Evolutionary conservation across 2,797 vertebrate species (phyloP), one percentile per base, ranked within the genome.

Genomic region (Sebastes iracundus): DNA sequence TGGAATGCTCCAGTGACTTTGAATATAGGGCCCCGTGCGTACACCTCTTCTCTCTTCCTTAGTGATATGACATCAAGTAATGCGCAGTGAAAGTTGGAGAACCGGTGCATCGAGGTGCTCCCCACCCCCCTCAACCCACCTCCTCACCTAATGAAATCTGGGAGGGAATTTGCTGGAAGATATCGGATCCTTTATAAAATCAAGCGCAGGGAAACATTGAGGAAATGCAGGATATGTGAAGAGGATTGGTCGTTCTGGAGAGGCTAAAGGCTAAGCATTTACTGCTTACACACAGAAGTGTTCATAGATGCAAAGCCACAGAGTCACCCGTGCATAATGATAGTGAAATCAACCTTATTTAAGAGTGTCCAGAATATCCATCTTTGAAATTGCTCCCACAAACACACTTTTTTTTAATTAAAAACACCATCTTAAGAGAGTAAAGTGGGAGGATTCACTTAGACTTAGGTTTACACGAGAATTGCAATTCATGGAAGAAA

Each of bases 1-100:
- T 92, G 89, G 83, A 92, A 94, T 92, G 92, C 91, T 93, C 84
- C 88, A 92, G 92, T 93, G 91, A 90, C 94, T 94, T 90, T 94
- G 90, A 93, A 94, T 94, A 92, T 87, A 88, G 82, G 88, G 84
- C 83, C 83, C 90, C 55, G 38, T 70, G 85, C 55, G 58, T 82
- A 88, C 87, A 91, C 90, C 92, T 93, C 92, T 79, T 88, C 89
- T 89, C 90, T 90, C 83, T 90, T 92, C 89, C 79, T 90, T 87
- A 86, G 90, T 89, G 90, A 93, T 92, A 92, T 86, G 92, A 93
- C 93, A 93, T 93, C 90, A 87, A 93, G 92, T 93, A 94, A 94
- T 93, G 89, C 35, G 6, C 82, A 83, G 86, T 84, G 93, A 93
- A 94, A 93, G 91, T 88, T 91, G 86, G 88, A 88, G 83, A 86